Evolutionary conservation across 2,797 vertebrate species (phyloP).

Genomic region (Cossypha caffra): DNA sequence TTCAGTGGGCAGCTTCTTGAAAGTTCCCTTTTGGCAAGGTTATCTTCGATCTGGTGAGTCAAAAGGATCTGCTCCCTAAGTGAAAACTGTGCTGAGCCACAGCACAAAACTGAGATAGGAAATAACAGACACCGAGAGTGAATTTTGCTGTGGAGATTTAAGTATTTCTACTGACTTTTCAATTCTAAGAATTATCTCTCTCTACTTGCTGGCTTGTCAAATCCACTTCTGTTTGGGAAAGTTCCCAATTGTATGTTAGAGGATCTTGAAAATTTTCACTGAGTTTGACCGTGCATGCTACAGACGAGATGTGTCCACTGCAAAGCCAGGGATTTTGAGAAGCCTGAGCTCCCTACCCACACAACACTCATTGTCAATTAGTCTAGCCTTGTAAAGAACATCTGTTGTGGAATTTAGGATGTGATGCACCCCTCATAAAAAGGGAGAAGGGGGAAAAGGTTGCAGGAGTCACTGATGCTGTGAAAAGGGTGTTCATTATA

Average conservation of each 20-base stretch:
- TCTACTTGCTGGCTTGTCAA: neutral
- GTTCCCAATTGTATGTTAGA: neutral
- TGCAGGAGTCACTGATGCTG: neutral
- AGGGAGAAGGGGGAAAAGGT: neutral
- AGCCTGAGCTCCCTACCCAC: neutral
- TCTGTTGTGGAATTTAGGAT: conserved; percentile 31
- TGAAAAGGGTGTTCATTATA: neutral
- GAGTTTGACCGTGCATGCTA: neutral
- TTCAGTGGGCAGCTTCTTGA: neutral
- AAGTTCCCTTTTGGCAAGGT: neutral
- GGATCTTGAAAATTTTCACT: neutral
- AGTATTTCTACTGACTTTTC: neutral
- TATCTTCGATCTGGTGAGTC: neutral
- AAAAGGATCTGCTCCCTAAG: neutral
- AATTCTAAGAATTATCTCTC: neutral
- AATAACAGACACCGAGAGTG: neutral
- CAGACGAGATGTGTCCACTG: neutral
- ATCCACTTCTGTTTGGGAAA: neutral
- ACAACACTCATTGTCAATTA: neutral
- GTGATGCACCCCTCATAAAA: conserved; percentile 6
- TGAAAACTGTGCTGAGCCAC: neutral
- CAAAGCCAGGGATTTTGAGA: neutral
- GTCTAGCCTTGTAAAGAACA: conserved; percentile 34
- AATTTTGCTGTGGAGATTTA: neutral
- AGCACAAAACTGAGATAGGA: neutral